Evolutionary conservation across 92 coral and sea anemone species (phyloP), one percentile per base, ranked within the genome.

Genomic region (Actinostola sp.): DNA sequence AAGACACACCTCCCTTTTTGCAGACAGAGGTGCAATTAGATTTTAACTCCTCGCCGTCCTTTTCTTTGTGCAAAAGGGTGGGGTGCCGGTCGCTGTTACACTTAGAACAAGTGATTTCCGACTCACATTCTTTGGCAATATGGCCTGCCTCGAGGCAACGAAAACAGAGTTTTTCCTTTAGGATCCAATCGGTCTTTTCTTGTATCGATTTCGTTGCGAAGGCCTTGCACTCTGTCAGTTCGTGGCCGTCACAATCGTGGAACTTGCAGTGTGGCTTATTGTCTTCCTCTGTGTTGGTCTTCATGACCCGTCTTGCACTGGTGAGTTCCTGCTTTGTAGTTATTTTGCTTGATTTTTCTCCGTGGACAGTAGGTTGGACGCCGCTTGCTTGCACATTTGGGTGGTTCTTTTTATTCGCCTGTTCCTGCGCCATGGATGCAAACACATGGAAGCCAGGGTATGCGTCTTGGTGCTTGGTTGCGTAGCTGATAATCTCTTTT

Each of bases 51-150:
- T n/a, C n/a, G n/a, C n/a, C n/a, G n/a, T n/a, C n/a, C n/a, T n/a
- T n/a, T n/a, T n/a, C n/a, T n/a, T n/a, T n/a, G 24, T 82, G 87
- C 27, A 82, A 63, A 21, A 74, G 51, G 11, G 60, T 49, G 8
- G 32, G 48, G 70, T 72, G 80, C 5, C 81, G 81, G 9, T 64
- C 65, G 48, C 71, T 57, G 23, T 73, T 64, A 19, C 87, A 83
- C 29, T 43, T 61, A 1, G 9, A 44, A 39, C 88, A 83, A 16
- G 48, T 51, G 15, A 76, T 52, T 2, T 14, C 45, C 29, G 71
- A 57, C 43, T 20, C 42, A 33, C 84, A 79, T 13, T 79, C 62
- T 17, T 59, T 69, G 33, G 84, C 76, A 0, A 29, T 23, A 36
- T 69, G 84, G 17, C 61, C 57, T 1, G 39, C 15, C 15, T 25